Percentiles rank a stretch among this genome's conserved stretches.
phyloP scores from a whole-genome alignment of 2,888 invertebrate genomes.

The Chrysopilus asiliformis region DNA sequence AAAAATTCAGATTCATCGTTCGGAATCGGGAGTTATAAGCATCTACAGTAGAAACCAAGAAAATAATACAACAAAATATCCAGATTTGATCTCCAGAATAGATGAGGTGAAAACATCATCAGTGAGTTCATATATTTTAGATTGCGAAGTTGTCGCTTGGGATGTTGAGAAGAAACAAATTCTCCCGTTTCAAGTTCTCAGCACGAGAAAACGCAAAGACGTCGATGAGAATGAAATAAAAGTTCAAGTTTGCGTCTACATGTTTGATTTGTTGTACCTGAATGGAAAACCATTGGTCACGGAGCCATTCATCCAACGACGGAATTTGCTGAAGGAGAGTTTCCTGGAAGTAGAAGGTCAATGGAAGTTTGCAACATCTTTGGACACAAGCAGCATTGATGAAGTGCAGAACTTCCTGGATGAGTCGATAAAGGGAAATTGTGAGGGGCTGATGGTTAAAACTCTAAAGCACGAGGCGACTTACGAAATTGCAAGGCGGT shows the following conservation, averaged over 20 bases:
- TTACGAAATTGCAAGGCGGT: slow-evolving; percentile 94
- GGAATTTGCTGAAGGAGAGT: slow-evolving; percentile 55
- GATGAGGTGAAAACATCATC: slow-evolving; percentile 39
- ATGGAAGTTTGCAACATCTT: slow-evolving; percentile 75
- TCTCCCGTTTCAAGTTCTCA: slow-evolving; percentile 90
- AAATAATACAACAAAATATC: slow-evolving; percentile 88
- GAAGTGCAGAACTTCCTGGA: slow-evolving; percentile 90
- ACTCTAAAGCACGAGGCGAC: slow-evolving; percentile 73
- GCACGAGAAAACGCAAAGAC: slow-evolving; percentile 89
- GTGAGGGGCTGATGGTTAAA: slow-evolving; percentile 99
- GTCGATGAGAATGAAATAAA: slow-evolving; percentile 39
- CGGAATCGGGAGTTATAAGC: slow-evolving; percentile 51
- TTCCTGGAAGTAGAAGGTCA: slow-evolving; percentile 62
- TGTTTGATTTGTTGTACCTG: slow-evolving; percentile 88
- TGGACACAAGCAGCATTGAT: slow-evolving; percentile 75
- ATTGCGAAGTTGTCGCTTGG: slow-evolving; percentile 97
- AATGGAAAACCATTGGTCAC: slow-evolving; percentile 77
- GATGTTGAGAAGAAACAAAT: slow-evolving; percentile 77
- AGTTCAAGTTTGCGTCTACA: slow-evolving; percentile 84
- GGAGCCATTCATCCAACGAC: slow-evolving; percentile 57
- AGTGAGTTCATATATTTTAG: slow-evolving; percentile 76
- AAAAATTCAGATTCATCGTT: slow-evolving; percentile 51
- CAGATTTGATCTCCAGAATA: slow-evolving; percentile 74
- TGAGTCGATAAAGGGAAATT: slow-evolving; percentile 86
- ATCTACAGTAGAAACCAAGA: slow-evolving; percentile 95